A percentile compares a stretch with the other conserved stretches of the same genome.
Evolutionary conservation across 2,797 vertebrate species (phyloP).

Genomic region (Melanogrammus aeglefinus): DNA sequence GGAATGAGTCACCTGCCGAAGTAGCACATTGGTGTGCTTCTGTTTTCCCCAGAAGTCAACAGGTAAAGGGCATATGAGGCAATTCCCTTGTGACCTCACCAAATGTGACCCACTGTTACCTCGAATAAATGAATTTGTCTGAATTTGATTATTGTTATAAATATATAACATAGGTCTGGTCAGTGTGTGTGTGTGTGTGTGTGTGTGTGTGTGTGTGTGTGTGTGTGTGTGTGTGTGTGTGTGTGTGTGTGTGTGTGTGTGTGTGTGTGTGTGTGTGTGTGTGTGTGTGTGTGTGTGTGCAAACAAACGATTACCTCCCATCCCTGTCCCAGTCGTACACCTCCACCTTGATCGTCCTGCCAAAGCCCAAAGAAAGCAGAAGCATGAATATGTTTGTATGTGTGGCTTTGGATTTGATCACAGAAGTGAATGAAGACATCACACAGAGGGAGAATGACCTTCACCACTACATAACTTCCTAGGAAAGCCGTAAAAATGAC

Average conservation of each 20-base stretch:
- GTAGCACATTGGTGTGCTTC: too few relatives aligned
- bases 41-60: too few relatives aligned
- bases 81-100: too few relatives aligned
- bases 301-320: conserved; percentile 55
- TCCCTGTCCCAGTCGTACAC: conserved; percentile 74
- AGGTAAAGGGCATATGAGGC: too few relatives aligned
- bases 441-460: background rate
- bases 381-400: background rate
- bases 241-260: too few relatives aligned
- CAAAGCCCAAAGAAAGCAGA: conserved; percentile 41
- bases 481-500: conserved; percentile 15
- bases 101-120: too few relatives aligned
- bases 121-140: too few relatives aligned
- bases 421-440: conserved; percentile 1
- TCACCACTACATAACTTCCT: conserved; percentile 16
- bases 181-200: background rate
- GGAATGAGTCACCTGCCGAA: too few relatives aligned
- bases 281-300: background rate
- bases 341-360: conserved; percentile 69
- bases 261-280: background rate
- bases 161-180: background rate
- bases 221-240: background rate
- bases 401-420: background rate
- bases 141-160: background rate
- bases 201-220: too few relatives aligned